These are phyloP conservation scores for Acinonyx jubatus DNA, from an alignment of 2,113 vertebrate genomes.

Conservation along the genomic window DNA sequence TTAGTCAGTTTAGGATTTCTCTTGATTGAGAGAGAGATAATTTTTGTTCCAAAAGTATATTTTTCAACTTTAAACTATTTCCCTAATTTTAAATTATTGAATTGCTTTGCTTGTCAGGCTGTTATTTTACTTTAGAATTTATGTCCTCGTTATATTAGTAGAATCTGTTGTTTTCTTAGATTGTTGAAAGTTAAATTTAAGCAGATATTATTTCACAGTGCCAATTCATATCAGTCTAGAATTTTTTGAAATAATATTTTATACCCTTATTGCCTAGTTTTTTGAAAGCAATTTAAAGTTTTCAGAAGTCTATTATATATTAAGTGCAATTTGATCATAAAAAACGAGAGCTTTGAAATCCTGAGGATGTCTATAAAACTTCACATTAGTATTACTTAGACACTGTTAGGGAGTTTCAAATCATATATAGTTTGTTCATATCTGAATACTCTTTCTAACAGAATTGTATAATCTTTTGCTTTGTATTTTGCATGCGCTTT, in stretches of 20 bases:
- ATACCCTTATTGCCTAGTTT: constrained; percentile 29
- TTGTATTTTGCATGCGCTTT: constrained; percentile 32
- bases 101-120: constrained; percentile 47
- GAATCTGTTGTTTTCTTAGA: constrained; percentile 19
- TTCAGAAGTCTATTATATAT: background rate
- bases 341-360: constrained; percentile 45
- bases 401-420: background rate
- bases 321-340: constrained; percentile 25
- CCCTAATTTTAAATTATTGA: constrained; percentile 49
- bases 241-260: background rate
- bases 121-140: constrained; percentile 42
- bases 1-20: constrained; percentile 47
- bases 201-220: constrained; percentile 13
- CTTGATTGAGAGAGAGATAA: constrained; percentile 13
- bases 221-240: background rate
- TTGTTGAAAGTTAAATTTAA: constrained; percentile 52
- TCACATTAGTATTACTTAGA: constrained; percentile 17
- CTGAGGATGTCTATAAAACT: constrained; percentile 8
- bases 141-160: background rate
- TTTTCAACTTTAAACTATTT: constrained; percentile 67
- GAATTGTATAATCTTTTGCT: background rate
- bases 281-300: constrained; percentile 51
- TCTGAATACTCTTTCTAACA: constrained; percentile 22
- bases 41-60: constrained; percentile 55
- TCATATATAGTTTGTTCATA: background rate